Evolutionary conservation across 2,888 invertebrate genomes (phyloP), one percentile per base, ranked within the genome.

Genomic region (Arctia plantaginis): DNA sequence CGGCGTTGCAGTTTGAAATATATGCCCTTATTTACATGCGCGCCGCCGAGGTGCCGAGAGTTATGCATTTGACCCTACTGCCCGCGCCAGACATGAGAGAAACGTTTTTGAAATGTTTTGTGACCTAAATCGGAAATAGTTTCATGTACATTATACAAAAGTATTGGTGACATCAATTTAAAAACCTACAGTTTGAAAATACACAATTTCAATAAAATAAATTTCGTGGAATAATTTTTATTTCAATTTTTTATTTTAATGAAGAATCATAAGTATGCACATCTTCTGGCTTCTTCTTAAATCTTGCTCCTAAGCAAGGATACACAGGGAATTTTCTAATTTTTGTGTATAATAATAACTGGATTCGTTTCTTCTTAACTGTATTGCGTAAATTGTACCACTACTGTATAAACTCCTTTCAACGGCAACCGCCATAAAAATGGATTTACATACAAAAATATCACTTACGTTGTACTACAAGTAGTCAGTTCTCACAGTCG

Each of bases 21-120:
- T 91, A 93, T 91, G 87, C 89, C 89, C 91, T 91, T 90, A 92
- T 92, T 93, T 93, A 90, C 89, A 92, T 92, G 89, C 89, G 82
- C 84, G 71, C 80, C 84, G 82, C 47, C 79, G 86, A 90, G 89
- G 90, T 88, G 89, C 83, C 80, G 82, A 89, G 92, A 92, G 88
- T 92, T 92, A 92, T 93, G 92, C 86, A 86, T 90, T 88, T 91
- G 92, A 92, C 92, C 92, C 91, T 81, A 75, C 79, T 80, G 86
- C 86, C 86, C 84, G 85, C 81, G 71, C 78, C 77, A 82, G 77
- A 79, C 66, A 74, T 80, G 83, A 82, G 86, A 78, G 84, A 86
- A 80, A 84, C 82, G 76, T 82, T 81, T 82, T 85, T 84, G 82
- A 79, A 81, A 84, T 80, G 76, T 82, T 85, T 83, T 81, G 72